Evolutionary conservation across 2,888 invertebrate genomes (phyloP).

Genomic region (Melanophora roralis): DNA sequence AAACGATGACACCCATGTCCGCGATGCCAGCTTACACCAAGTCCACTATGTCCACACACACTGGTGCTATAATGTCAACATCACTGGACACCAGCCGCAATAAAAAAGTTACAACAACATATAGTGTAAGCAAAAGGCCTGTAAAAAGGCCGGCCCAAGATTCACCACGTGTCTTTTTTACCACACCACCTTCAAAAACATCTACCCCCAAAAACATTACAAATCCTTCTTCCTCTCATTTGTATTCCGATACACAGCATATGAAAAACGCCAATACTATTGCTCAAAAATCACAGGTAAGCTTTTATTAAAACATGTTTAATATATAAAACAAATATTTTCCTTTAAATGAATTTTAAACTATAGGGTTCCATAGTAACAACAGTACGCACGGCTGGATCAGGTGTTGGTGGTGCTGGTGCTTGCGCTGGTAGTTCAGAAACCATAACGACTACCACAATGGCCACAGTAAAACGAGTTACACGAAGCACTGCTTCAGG

Average conservation of each 20-base stretch:
- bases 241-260: background rate
- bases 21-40: slow-evolving; percentile 46
- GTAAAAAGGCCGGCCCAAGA: slow-evolving; percentile 62
- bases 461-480: slow-evolving; percentile 48
- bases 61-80: slow-evolving; percentile 55
- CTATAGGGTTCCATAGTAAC: slow-evolving; percentile 40
- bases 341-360: background rate
- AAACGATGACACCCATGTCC: slow-evolving; percentile 22
- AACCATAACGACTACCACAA: slow-evolving; percentile 52
- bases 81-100: slow-evolving; percentile 19
- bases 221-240: slow-evolving; percentile 1
- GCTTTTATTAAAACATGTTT: background rate
- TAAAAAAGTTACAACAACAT: background rate
- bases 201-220: slow-evolving; percentile 59
- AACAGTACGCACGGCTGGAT: slow-evolving; percentile 40
- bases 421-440: slow-evolving; percentile 22
- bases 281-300: slow-evolving; percentile 57
- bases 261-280: slow-evolving; percentile 18
- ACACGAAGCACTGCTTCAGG: slow-evolving; percentile 56
- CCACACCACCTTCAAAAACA: slow-evolving; percentile 61
- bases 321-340: background rate
- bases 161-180: slow-evolving; percentile 65
- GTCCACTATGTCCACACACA: slow-evolving; percentile 55
- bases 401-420: background rate
- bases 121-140: slow-evolving; percentile 7